Evolutionary conservation across 2,888 invertebrate species (phyloP).

Genomic region (Hydrotaea diabolus): DNA sequence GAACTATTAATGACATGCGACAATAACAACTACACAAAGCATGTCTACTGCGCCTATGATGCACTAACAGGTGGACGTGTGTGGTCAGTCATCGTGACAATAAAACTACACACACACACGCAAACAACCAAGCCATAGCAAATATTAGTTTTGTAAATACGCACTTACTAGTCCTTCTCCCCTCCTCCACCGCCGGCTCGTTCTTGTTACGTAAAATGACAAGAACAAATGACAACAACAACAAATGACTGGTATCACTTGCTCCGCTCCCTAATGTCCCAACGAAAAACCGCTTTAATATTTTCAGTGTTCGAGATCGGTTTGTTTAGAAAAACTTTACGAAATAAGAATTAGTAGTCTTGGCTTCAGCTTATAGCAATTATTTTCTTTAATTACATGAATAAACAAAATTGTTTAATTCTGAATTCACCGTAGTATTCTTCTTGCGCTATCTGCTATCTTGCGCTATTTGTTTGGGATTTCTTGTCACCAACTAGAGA

Average conservation of each 20-base stretch:
- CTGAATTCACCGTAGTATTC: no score
- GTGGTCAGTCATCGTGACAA: not conserved
- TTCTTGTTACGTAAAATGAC: not conserved
- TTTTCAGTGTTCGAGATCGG: not conserved
- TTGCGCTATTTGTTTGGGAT: no score
- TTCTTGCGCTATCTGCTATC: no score
- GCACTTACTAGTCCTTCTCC: slow-evolving; percentile 13
- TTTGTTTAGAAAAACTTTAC: no score
- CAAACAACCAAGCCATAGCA: not conserved
- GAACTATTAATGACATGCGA: slow-evolving; percentile 19
- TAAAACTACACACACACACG: not conserved
- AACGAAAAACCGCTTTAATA: not conserved
- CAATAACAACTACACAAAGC: not conserved
- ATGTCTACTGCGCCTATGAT: not conserved
- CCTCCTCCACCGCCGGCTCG: not conserved
- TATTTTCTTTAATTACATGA: no score
- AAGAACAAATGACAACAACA: not conserved
- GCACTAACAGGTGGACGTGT: slow-evolving; percentile 38
- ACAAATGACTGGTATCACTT: not conserved
- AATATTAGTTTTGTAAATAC: slow-evolving; percentile 11
- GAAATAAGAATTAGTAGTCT: no score
- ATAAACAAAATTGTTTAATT: no score
- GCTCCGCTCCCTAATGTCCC: not conserved
- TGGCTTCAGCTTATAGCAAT: no score
- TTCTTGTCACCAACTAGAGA: no score